Conservation (phyloP, 2,888 invertebrate species). For the Drosophila histrio region DNA sequence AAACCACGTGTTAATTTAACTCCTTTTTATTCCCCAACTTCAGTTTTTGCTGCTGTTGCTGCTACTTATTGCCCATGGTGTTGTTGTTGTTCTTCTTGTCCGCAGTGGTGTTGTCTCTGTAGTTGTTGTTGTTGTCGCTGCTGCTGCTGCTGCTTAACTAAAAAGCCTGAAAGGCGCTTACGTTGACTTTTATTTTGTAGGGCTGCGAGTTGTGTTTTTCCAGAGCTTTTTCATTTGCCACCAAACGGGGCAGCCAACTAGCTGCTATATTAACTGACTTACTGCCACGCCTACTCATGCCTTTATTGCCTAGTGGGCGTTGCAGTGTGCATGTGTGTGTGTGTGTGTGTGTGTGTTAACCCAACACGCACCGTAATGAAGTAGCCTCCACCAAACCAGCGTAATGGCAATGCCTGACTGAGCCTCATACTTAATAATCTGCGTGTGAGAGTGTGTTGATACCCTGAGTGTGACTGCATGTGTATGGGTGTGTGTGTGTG, state of each 20-base stretch:
- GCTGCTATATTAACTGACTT: constrained; percentile 78
- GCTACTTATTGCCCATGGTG: constrained; percentile 50
- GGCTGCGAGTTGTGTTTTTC: constrained; percentile 58
- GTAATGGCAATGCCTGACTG: constrained; percentile 72
- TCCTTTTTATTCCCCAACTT: constrained; percentile 50
- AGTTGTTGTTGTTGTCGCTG: constrained; percentile 27
- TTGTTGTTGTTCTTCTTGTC: constrained; percentile 27
- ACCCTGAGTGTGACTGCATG: constrained; percentile 15
- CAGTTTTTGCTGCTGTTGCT: constrained; percentile 9
- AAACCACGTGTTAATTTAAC: constrained; percentile 77
- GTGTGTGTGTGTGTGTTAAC: constrained; percentile 45
- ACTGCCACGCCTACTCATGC: constrained; percentile 59
- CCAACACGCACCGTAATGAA: constrained; percentile 78
- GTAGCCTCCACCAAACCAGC: constrained; percentile 65
- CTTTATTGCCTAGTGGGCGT: constrained; percentile 33
- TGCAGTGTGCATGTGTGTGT: constrained; percentile 27
- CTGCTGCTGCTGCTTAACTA: constrained; percentile 58
- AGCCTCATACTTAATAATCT: constrained; percentile 76
- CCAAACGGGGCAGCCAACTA: constrained; percentile 62
- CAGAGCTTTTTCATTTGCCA: constrained; percentile 47
- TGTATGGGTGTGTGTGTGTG: constrained; percentile 8
- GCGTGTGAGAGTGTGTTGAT: constrained; percentile 8
- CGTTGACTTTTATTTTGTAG: constrained; percentile 65
- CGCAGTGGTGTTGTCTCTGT: constrained; percentile 22
- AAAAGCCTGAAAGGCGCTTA: constrained; percentile 77